Conservation (phyloP, 2,113 vertebrate species). For the Actenoides lindsayi region DNA sequence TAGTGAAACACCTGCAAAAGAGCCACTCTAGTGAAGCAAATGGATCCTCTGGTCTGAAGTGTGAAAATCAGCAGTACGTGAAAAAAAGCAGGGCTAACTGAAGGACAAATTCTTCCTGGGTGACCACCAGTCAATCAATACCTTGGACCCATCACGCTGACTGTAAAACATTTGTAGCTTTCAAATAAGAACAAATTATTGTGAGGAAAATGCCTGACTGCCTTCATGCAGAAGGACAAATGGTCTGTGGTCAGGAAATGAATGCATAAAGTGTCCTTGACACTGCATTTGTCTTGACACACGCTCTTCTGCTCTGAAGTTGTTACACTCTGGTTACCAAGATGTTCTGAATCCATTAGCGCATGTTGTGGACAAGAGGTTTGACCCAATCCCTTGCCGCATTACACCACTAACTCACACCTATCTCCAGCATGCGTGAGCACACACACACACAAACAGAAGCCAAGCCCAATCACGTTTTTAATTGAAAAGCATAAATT, state of each 20-base stretch:
- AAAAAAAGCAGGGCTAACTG: not conserved
- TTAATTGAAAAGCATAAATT: constrained; percentile 82
- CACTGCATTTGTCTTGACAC: not conserved
- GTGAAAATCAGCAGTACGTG: not conserved
- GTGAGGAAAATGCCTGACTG: not conserved
- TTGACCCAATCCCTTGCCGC: not conserved
- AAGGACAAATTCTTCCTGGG: constrained; percentile 21
- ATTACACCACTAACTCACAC: not conserved
- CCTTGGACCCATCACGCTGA: not conserved
- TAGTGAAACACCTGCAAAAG: not conserved
- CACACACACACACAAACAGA: not conserved
- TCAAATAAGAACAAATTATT: not conserved
- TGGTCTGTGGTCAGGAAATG: not conserved
- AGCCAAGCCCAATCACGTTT: constrained; percentile 31
- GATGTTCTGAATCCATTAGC: constrained; percentile 25
- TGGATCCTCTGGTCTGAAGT: not conserved
- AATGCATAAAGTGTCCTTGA: constrained; percentile 1
- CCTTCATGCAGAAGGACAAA: not conserved
- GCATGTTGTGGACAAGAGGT: not conserved
- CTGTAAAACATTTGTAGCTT: constrained; percentile 10
- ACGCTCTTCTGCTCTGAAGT: not conserved
- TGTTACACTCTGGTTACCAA: not conserved
- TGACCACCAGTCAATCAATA: constrained; percentile 12
- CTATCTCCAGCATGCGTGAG: not conserved
- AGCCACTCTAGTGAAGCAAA: constrained; percentile 7